Evolutionary conservation across 2,113 vertebrate genomes (phyloP), one percentile per base, ranked within the genome.

Genomic region (Chionomys nivalis): DNA sequence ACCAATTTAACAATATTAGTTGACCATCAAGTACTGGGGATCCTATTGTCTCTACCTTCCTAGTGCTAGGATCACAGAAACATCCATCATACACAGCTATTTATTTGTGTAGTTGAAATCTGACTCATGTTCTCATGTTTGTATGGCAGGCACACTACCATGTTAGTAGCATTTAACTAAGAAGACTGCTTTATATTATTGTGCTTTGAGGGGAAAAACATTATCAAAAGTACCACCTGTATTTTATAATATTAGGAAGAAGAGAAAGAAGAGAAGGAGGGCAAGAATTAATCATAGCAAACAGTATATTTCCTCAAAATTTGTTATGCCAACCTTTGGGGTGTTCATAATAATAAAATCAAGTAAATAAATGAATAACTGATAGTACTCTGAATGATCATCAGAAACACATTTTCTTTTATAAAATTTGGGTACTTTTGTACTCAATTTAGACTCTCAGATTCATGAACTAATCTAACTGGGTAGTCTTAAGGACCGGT

Each of bases 191-290:
- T 88, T 87, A 58, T 78, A 91, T 81, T 91, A 87, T 16, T 42
- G 42, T 23, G 44, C 33, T 91, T 96, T 95, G 70, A 42, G n/a
- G 31, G 26, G 58, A 21, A 63, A 65, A 49, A 24, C 75, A 24
- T 3, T 23, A 61, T 24, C 5, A 7, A 47, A 91, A 55, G 12
- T 81, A 87, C 8, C 6, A 88, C 85, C 70, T 90, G 12, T 90
- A 73, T 55, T 94, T 89, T 47, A 66, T 33, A 82, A 93, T 95
- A 93, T 52, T 68, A 83, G 13, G 13, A 94, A 26, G n/a, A 94
- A 23, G 17, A 72, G 0, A 68, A 68, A 68, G 17, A 86, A 31
- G 26, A 65, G 36, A 58, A 61, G 83, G 61, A 76, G 4, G 65
- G 12, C 3, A 97, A 81, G 17, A 36, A 61, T 8, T 92, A 47